Conservation (phyloP, 2,113 vertebrate genomes). For the Campylomormyrus tamandua region DNA sequence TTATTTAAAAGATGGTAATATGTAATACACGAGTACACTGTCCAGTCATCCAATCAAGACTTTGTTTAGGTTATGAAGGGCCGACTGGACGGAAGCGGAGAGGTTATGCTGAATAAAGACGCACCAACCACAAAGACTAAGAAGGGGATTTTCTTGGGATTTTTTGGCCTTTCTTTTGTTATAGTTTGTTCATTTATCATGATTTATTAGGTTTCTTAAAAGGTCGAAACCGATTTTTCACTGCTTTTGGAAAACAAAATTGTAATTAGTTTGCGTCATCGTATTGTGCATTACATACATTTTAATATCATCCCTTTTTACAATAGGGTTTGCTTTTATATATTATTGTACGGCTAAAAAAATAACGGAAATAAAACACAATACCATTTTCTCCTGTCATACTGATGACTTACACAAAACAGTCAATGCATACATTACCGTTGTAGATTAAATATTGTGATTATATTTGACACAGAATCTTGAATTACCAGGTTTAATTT, state of each 20-base stretch:
- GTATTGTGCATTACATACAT: neutral
- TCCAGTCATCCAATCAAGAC: neutral
- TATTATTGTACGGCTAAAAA: neutral
- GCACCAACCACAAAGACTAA: neutral
- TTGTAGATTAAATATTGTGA: conserved; percentile 45
- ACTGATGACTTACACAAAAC: conserved; percentile 27
- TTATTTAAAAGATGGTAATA: neutral
- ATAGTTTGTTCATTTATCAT: neutral
- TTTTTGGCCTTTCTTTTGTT: neutral
- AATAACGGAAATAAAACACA: neutral
- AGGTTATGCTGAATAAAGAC: neutral
- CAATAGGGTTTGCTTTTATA: neutral
- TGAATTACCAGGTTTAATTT: conserved; percentile 43
- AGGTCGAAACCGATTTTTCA: neutral
- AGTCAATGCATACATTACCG: conserved; percentile 24
- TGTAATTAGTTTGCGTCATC: neutral
- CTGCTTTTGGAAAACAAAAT: neutral
- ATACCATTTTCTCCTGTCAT: neutral
- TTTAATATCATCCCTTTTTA: neutral
- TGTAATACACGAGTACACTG: neutral
- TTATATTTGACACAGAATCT: conserved; percentile 42
- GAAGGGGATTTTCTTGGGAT: neutral
- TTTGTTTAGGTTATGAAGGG: neutral
- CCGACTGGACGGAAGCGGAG: neutral
- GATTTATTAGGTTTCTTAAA: neutral